These are phyloP conservation scores for Zeus faber DNA, from an alignment of 2,113 vertebrate genomes.

Conservation along the genomic window DNA sequence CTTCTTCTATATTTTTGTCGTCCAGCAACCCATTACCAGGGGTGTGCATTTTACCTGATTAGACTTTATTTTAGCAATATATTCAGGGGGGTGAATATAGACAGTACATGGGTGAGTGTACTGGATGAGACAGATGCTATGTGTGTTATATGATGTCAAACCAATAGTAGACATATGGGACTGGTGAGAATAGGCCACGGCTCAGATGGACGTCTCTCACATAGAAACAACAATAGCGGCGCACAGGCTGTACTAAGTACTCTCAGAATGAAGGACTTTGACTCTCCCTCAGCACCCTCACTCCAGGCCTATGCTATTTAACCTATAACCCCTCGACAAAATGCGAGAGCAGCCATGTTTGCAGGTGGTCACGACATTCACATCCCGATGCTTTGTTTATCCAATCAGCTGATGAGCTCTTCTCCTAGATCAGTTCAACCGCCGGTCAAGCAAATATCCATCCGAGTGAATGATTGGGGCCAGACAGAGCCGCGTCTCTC, in stretches of 20 bases:
- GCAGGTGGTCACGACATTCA: constrained; percentile 47
- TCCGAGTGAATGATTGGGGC: constrained; percentile 24
- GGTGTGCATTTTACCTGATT: too few relatives aligned
- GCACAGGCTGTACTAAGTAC: too few relatives aligned
- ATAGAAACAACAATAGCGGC: constrained; percentile 38
- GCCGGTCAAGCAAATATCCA: constrained; percentile 38
- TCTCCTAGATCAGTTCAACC: constrained; percentile 31
- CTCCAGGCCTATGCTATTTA: constrained; percentile 41
- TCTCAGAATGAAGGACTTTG: too few relatives aligned
- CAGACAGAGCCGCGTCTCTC: constrained; percentile 16
- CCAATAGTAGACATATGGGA: constrained; percentile 3
- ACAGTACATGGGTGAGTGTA: constrained; percentile 11
- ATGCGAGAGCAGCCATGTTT: constrained; percentile 28
- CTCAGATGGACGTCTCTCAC: constrained; percentile 40
- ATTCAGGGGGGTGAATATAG: too few relatives aligned
- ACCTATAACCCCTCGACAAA: constrained; percentile 49
- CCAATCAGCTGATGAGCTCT: constrained; percentile 52
- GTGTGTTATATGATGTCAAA: constrained; percentile 7
- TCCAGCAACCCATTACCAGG: too few relatives aligned
- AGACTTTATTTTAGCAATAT: too few relatives aligned
- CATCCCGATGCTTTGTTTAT: constrained; percentile 37
- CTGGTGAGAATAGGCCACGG: constrained; percentile 30
- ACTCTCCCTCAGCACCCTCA: too few relatives aligned
- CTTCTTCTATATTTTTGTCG: too few relatives aligned
- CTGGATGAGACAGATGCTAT: constrained; percentile 8